Base-by-base conservation (phyloP, 2,888 invertebrate species). In the Coleophora flavipennella region DNA sequence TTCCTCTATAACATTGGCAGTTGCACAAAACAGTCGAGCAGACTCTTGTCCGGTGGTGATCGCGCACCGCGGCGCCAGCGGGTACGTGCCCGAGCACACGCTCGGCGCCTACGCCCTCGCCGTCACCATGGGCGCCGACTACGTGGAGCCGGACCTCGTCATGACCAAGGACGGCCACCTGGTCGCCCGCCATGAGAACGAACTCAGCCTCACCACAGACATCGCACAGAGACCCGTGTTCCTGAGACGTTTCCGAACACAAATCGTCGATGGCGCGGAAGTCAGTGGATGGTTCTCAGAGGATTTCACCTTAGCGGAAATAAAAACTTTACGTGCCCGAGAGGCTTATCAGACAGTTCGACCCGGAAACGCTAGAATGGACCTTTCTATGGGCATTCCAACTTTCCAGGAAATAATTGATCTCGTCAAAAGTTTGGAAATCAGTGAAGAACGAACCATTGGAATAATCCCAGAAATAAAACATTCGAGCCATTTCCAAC, bases 381-480 rank as follows among this genome's bases (percentile, higher is more conserved):
- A 83, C 39, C 62, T 67, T 14, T 53, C 72, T 2, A 74, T 69
- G 41, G 51, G 65, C 36, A 61, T 84, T 25, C 69, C 74, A 8
- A 79, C 80, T 1, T 62, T 83, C 25, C 69, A 71, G 56, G 81
- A 83, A 61, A 78, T 83, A 10, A 75, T 83, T 27, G 66, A 77
- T 45, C 51, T 81, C 35, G 78, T 68, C 0, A 77, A 72, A 54
- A 56, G 69, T 31, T 49, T 81, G 49, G 59, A 81, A 56, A 44
- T 48, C 0, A 78, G 77, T 49, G 69, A 71, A 54, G 60, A 58
- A 35, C 66, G 76, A 36, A 50, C 54, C 12, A 74, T 83, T 10
- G 81, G 83, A 8, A 63, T 83, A 37, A 80, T 78, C 42, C 80
- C 81, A 3, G 83, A 83, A 66, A 67, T 81, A 10, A 83, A 83